Base-by-base conservation (phyloP, 2,888 invertebrate genomes). In the Trilocha varians region DNA sequence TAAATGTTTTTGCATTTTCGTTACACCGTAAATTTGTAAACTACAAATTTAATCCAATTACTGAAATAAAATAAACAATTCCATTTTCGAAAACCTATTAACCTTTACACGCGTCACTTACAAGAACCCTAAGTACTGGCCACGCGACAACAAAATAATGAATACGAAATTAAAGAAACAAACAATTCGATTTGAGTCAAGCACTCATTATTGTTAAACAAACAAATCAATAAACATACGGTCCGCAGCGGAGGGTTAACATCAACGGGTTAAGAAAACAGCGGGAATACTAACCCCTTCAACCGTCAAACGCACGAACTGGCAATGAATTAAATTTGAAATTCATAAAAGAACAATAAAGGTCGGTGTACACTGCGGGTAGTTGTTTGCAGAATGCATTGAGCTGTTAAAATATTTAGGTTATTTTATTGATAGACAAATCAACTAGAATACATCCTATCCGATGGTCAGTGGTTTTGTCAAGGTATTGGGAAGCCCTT, bases 141-240 rank as follows among this genome's bases (percentile, higher is more conserved):
- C 16, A 40, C n/a, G 34, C 34, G 13, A 17, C n/a, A 34, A 34
- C 13, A 40, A 34, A 34, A 40, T 34, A 25, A 35, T 34, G 18
- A 40, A 34, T 15, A 9, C 15, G 13, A 32, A 32, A 39, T 9
- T 11, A 3, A 34, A 34, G n/a, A 15, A 36, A 40, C 35, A 16
- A 15, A n/a, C 16, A 17, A 38, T 38, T 18, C 17, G 18, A 36
- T 32, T 37, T 15, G 36, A 41, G 13, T 42, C 42, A 39, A 43
- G 41, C 38, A 41, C 42, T 33, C 45, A 35, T 39, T 43, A 43
- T 42, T 41, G 39, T 39, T 38, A 41, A 39, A 45, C 41, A 43
- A 48, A 48, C 48, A 46, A 49, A 49, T 45, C 46, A 41, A 49
- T 49, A 44, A 48, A 39, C 45, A 45, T 48, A 48, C 39, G 45